Base-by-base conservation (phyloP, 2,797 vertebrate species). In the Eidolon dupreanum region DNA sequence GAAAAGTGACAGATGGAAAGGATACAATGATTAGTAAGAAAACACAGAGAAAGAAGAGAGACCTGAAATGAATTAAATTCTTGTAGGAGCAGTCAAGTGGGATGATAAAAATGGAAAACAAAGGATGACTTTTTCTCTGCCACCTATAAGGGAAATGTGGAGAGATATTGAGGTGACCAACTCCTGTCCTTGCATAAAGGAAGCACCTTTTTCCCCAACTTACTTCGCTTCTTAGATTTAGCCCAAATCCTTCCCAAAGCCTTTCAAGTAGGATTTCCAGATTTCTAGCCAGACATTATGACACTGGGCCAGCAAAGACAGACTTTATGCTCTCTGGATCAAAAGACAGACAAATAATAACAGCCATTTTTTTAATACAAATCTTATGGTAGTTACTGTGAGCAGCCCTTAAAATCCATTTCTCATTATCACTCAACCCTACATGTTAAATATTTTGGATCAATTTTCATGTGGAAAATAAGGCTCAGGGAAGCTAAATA, bases 1-100 rank as follows among this genome's bases (percentile, higher is more conserved):
- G 17, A 79, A 70, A 46, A 41, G 28, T 73, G 55, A 85, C 75
- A 94, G 70, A 57, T 84, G 82, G 70, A 91, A 89, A 92, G 17
- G 16, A 15, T 36, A 38, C 24, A 51, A 1, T 24, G 28, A 63
- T 57, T 22, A 61, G 33, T 15, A 46, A 90, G 49, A 88, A 53
- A 77, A 57, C 41, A 28, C 51, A 82, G 66, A 81, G n/a, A 82
- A 26, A 59, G 8, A 6, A 65, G 38, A 70, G 43, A 59, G 33
- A 43, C 36, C 26, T 19, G 20, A 88, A 83, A 41, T 87, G 59
- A 89, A 94, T 41, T 10, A 36, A 26, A 49, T 57, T 71, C 41
- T 84, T 81, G 0, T 0, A 63, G 36, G n/a, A 84, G 15, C 15
- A 90, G 53, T 65, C 20, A 74, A 41, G 2, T 20, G 16, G 4